These are phyloP conservation scores for Hoplodrina blanda DNA, from an alignment of 2,888 invertebrate genomes.

Conservation along the genomic window DNA sequence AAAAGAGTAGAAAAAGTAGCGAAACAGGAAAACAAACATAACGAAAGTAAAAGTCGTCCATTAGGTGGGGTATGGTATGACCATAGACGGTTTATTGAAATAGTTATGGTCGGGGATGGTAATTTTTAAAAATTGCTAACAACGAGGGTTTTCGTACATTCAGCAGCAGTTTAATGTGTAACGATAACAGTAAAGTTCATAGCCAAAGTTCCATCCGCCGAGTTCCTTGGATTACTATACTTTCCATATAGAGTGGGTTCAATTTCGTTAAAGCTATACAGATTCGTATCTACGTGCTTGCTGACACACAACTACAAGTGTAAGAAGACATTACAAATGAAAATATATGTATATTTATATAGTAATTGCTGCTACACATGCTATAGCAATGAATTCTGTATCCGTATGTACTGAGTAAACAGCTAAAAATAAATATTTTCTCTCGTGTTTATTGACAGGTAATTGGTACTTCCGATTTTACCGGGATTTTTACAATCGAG, in stretches of 20 bases:
- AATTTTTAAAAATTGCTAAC: conserved; percentile 87
- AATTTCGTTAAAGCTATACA: conserved; percentile 83
- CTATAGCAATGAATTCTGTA: conserved; percentile 21
- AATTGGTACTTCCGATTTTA: neutral
- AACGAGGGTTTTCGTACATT: conserved; percentile 81
- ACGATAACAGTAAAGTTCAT: conserved; percentile 89
- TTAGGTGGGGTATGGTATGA: conserved; percentile 80
- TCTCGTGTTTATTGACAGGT: conserved; percentile 2
- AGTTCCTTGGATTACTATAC: conserved; percentile 84
- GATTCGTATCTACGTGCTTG: conserved; percentile 79
- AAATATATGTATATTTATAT: conserved; percentile 51
- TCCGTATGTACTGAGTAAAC: conserved; percentile 17
- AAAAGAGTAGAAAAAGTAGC: conserved; percentile 73
- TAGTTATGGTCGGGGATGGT: conserved; percentile 84
- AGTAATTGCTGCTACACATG: conserved; percentile 36
- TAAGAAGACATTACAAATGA: conserved; percentile 66
- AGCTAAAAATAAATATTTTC: conserved; percentile 15
- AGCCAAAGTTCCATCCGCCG: conserved; percentile 84
- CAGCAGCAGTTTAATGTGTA: conserved; percentile 84
- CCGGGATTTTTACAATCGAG: neutral
- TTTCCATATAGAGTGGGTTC: conserved; percentile 83
- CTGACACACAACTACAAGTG: conserved; percentile 64
- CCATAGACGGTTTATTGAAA: conserved; percentile 88
- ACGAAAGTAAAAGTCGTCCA: conserved; percentile 86
- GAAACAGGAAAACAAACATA: conserved; percentile 81